A percentile compares a stretch with the other conserved stretches of the same genome.
Conservation (phyloP, 2,888 invertebrate genomes). For the Encarsia formosa region DNA sequence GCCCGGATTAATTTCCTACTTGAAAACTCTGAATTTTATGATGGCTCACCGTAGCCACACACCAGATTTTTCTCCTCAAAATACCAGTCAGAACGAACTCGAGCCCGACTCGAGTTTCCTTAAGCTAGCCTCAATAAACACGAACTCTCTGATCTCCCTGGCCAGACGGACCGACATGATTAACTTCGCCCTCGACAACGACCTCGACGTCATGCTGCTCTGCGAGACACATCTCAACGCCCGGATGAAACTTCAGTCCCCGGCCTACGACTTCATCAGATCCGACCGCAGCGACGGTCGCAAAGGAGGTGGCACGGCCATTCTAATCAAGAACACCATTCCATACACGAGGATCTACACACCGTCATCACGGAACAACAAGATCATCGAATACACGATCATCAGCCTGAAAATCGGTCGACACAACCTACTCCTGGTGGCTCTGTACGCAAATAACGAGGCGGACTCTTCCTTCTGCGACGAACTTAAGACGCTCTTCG, state of each 20-base stretch:
- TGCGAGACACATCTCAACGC: slow-evolving; percentile 21
- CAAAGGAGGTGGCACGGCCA: neutral
- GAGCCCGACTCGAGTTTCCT: no score
- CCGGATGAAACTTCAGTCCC: neutral
- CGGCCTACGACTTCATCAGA: neutral
- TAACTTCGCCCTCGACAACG: neutral
- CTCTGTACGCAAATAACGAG: neutral
- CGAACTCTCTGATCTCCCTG: no score
- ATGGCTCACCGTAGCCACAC: no score
- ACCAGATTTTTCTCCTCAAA: no score
- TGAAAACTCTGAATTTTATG: no score
- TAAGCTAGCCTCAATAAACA: no score
- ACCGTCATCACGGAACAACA: neutral
- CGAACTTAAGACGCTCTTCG: neutral
- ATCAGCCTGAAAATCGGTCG: neutral
- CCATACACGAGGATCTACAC: neutral
- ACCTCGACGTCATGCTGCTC: slow-evolving; percentile 18
- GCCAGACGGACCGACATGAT: no score
- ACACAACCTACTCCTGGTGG: neutral
- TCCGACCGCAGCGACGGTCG: neutral
- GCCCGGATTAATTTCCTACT: no score
- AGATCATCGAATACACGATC: neutral
- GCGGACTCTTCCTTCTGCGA: neutral
- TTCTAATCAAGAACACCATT: neutral
- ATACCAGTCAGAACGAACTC: no score